These are phyloP conservation scores for Isoperla grammatica DNA, from an alignment of 2,888 invertebrate species.

Conservation along the genomic window DNA sequence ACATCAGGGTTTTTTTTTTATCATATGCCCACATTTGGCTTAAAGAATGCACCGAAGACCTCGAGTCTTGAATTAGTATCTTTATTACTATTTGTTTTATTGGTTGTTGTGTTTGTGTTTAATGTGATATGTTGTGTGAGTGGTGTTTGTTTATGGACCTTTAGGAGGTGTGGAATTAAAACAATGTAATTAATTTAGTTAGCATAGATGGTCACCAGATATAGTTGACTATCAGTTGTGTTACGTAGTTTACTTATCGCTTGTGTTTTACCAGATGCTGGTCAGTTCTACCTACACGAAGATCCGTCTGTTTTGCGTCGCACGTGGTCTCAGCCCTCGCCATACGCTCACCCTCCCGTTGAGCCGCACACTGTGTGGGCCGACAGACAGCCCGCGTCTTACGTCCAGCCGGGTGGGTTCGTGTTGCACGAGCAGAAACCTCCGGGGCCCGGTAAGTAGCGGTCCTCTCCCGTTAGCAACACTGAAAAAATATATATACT, in stretches of 20 bases:
- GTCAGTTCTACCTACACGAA: constrained; percentile 70
- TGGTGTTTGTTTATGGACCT: no score
- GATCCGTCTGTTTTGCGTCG: constrained; percentile 48
- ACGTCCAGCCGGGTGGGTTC: constrained; percentile 44
- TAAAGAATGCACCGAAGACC: no score
- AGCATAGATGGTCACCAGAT: no score
- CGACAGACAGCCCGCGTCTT: constrained; percentile 22
- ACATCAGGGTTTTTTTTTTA: no score
- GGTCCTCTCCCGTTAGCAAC: not conserved
- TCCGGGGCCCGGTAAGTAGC: constrained; percentile 1
- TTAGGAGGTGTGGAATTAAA: no score
- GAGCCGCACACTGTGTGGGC: constrained; percentile 24
- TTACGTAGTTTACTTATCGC: no score
- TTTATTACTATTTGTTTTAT: no score
- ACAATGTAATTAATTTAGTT: no score
- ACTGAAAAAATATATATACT: no score
- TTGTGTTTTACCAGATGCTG: not conserved
- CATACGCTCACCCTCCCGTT: constrained; percentile 14
- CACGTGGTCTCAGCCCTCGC: constrained; percentile 45
- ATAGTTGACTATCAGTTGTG: no score
- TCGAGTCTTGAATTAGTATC: not conserved
- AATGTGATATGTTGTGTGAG: not conserved
- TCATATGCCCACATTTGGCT: no score
- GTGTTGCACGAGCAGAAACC: constrained; percentile 55
- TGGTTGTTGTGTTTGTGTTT: not conserved